These are phyloP conservation scores for Syngnathus rostellatus DNA, from an alignment of 2,797 vertebrate species.

Conservation along the genomic window DNA sequence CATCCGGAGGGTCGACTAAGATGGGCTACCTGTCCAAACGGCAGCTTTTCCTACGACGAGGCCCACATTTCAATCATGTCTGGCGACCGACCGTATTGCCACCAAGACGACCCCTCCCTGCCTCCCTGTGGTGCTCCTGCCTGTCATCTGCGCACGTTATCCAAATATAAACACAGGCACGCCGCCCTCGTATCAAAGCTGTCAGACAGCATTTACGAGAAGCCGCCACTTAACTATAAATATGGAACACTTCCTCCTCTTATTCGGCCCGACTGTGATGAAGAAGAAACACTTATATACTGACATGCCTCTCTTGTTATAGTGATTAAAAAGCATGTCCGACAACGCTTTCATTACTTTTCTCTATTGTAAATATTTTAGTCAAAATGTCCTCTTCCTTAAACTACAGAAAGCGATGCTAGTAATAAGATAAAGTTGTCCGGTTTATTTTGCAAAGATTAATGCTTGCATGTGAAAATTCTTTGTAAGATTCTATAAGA, in stretches of 20 bases:
- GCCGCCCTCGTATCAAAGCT: slow-evolving; percentile 28
- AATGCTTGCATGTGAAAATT: neutral
- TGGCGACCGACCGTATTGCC: slow-evolving; percentile 9
- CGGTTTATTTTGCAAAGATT: neutral
- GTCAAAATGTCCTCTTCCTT: neutral
- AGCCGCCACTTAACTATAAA: slow-evolving; percentile 25
- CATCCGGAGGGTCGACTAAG: neutral
- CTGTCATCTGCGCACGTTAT: slow-evolving; percentile 49
- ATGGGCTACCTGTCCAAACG: slow-evolving; percentile 17
- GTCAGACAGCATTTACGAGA: slow-evolving; percentile 39
- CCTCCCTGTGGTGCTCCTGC: slow-evolving; percentile 38
- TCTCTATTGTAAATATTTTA: neutral
- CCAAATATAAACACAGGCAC: slow-evolving; percentile 53
- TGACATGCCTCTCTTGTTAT: neutral
- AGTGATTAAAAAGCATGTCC: neutral
- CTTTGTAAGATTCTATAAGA: neutral
- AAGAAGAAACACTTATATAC: slow-evolving; percentile 9
- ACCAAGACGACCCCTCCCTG: slow-evolving; percentile 17
- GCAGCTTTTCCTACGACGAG: slow-evolving; percentile 21
- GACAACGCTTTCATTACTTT: neutral
- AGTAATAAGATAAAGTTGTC: neutral
- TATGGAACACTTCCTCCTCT: slow-evolving; percentile 19
- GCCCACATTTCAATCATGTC: slow-evolving; percentile 2
- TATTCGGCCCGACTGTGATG: slow-evolving; percentile 7
- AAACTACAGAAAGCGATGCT: neutral